A percentile compares a stretch with the other conserved stretches of the same genome.
phyloP scores from a whole-genome alignment of 2,888 invertebrate genomes.

The Acanthosepion esculentum region DNA sequence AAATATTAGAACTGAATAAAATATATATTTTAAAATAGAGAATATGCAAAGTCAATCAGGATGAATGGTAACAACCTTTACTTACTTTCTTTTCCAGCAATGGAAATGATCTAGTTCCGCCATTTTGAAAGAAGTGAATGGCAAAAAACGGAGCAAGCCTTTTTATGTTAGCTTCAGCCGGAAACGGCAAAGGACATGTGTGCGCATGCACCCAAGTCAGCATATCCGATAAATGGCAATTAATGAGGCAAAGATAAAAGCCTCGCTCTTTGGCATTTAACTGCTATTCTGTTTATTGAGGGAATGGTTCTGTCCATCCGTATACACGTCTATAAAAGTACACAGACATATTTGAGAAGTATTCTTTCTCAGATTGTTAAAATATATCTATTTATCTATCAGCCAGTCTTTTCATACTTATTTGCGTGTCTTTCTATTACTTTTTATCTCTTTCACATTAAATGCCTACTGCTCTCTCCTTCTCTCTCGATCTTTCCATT shows the following conservation, averaged over 20 bases:
- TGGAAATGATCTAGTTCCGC: background rate
- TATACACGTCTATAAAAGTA: background rate
- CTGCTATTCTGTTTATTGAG: background rate
- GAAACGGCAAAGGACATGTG: background rate
- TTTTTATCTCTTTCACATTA: no score
- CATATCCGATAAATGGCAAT: background rate
- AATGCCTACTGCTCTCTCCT: no score
- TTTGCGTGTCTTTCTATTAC: no score
- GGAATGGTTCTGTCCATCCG: background rate
- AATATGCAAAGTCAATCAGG: background rate
- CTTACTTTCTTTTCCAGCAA: background rate
- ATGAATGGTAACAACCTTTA: background rate
- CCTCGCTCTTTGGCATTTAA: background rate
- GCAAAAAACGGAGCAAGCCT: background rate
- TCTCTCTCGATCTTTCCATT: no score
- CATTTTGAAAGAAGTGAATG: background rate
- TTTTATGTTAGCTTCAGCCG: background rate
- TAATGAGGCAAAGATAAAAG: constrained; percentile 33
- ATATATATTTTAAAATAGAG: no score
- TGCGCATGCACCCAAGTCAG: background rate
- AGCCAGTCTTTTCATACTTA: no score
- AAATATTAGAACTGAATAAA: no score
- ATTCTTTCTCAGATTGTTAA: no score
- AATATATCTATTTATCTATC: no score
- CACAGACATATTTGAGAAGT: background rate